Base-by-base conservation (phyloP, 2,113 vertebrate genomes). In the Ammodytes marinus region DNA sequence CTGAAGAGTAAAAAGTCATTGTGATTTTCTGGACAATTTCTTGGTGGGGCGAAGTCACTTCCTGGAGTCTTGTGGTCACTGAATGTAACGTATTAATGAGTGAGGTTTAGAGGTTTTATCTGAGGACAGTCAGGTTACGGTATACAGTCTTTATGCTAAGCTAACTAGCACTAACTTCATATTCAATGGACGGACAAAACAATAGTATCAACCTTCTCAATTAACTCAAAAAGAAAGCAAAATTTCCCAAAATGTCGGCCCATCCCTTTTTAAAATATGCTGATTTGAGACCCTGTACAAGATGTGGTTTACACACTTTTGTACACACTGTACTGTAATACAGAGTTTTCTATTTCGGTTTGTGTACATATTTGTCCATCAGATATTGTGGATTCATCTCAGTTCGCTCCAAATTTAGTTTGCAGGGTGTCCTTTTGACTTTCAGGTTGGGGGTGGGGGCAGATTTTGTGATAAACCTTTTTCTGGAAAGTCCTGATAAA, bases 311-410 rank as follows among this genome's bases (percentile, higher is more conserved):
- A 73, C 76, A 85, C 69, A 61, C 68, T 40, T 84, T 64, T 88
- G 87, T 89, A 80, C 89, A 86, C 91, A 91, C 91, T 91, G 90
- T 91, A 84, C 80, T 89, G 83, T 91, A 27, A 89, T 59, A 52
- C 37, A 86, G 64, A 76, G 53, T 87, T 90, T 89, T 91, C 72
- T 88, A 82, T 78, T 50, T 69, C 66, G 2, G 47, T 84, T 27
- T 35, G 40, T 89, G 81, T 89, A 83, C 70, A 82, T 79, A 60
- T 55, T 19, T 53, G 58, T 84, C 65, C 39, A 79, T 88, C 66
- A n/a, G 64, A 80, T 76, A 37, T 64, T 58, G 60, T 55, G 8
- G 19, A 46, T 57, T 79, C 17, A 55, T 80, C 58, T 81, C 50
- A 42, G 60, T 80, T 47, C 3, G 2, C 55, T 54, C 19, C 53